phyloP scores from a whole-genome alignment of 1,140 invertebrate species.

The Bombus impatiens region DNA sequence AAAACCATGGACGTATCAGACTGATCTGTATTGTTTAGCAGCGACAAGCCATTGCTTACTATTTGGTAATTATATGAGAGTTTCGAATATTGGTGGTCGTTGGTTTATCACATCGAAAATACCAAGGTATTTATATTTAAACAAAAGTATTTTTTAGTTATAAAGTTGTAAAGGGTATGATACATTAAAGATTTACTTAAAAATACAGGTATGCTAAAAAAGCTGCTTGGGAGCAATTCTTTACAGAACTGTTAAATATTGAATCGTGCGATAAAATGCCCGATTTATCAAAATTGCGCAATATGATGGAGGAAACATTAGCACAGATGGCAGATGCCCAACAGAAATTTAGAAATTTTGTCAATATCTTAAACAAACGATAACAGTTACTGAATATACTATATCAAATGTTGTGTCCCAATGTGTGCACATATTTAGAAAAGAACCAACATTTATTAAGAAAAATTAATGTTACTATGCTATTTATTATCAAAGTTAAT shows the following conservation, averaged over 20 bases:
- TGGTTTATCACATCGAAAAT: constrained; percentile 88
- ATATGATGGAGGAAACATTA: constrained; percentile 84
- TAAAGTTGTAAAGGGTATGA: not conserved
- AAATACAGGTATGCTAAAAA: constrained; percentile 85
- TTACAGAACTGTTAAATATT: constrained; percentile 87
- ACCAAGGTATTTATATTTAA: constrained; percentile 82
- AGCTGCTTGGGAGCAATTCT: constrained; percentile 86
- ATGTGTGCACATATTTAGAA: constrained; percentile 67
- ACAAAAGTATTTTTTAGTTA: not conserved
- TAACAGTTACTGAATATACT: constrained; percentile 76
- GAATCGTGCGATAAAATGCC: constrained; percentile 87
- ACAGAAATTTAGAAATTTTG: constrained; percentile 74
- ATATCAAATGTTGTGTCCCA: constrained; percentile 55
- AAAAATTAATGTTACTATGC: constrained; percentile 73
- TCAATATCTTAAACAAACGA: constrained; percentile 81
- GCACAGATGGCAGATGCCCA: constrained; percentile 72
- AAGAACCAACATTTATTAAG: constrained; percentile 69
- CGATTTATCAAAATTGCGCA: constrained; percentile 85
- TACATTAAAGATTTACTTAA: not conserved
- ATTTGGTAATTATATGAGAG: constrained; percentile 94
- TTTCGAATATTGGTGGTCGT: constrained; percentile 85
- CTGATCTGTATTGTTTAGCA: constrained; percentile 93
- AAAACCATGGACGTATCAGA: constrained; percentile 96
- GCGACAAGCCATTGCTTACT: constrained; percentile 93
- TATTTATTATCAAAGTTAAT: constrained; percentile 77